These are phyloP conservation scores for Mesochorus sp. DNA, from an alignment of 2,888 invertebrate species.

Conservation along the genomic window DNA sequence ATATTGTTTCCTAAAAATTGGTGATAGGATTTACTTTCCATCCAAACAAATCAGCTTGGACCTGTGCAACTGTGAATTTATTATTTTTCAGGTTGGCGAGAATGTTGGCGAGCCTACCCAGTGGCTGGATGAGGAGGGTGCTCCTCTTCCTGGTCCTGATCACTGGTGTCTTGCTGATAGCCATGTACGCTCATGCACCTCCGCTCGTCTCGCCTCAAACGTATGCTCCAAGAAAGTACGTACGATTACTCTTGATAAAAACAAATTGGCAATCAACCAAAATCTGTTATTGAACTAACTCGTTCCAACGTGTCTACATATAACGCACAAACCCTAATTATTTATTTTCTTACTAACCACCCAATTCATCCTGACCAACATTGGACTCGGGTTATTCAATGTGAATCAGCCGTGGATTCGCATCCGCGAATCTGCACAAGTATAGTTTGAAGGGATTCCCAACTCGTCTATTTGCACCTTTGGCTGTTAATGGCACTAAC, in stretches of 20 bases:
- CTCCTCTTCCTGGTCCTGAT: slow-evolving; percentile 83
- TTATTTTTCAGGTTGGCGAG: slow-evolving; percentile 73
- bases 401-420: slow-evolving; percentile 6
- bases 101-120: slow-evolving; percentile 83
- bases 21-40: not conserved
- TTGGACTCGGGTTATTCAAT: slow-evolving; percentile 9
- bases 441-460: slow-evolving; percentile 76
- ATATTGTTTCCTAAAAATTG: too few species aligned
- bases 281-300: not conserved
- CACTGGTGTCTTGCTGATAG: slow-evolving; percentile 83
- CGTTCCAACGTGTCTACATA: not conserved
- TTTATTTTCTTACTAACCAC: not conserved
- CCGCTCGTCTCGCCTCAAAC: slow-evolving; percentile 79
- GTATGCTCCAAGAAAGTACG: slow-evolving; percentile 78
- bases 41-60: not conserved
- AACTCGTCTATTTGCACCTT: slow-evolving; percentile 74
- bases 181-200: slow-evolving; percentile 82
- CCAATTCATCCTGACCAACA: slow-evolving; percentile 1
- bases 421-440: slow-evolving; percentile 31
- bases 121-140: slow-evolving; percentile 84
- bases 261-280: not conserved
- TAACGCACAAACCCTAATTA: not conserved
- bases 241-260: not conserved
- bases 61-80: not conserved
- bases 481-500: slow-evolving; percentile 74